Base-by-base conservation (phyloP, 2,113 vertebrate species). In the Eptesicus fuscus region DNA sequence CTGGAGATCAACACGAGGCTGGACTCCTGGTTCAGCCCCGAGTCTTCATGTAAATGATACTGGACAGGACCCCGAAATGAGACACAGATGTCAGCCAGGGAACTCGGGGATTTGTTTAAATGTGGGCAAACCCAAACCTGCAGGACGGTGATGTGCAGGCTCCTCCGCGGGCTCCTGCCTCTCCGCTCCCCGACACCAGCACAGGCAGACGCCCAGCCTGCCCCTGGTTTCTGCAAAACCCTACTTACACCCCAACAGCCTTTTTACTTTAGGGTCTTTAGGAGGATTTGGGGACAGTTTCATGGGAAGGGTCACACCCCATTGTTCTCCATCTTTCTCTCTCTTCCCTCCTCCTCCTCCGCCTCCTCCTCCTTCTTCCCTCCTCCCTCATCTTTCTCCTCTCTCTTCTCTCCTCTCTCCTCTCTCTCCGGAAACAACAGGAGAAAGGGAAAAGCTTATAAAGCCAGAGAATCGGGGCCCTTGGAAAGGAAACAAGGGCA, bases 31-130 rank as follows among this genome's bases (percentile, higher is more conserved):
- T 82, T 91, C 65, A 30, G 44, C 67, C 90, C 32, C 83, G 30
- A 20, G 9, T 28, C 74, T 78, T 92, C 77, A 94, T 67, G 90
- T 80, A 92, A 88, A 87, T 8, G 32, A 89, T 30, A 53, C n/a
- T 83, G 53, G n/a, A 87, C 59, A 93, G 76, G 88, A 74, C 59
- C 40, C 77, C 90, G 42, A 35, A 82, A 69, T 85, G 71, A 87
- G 87, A 90, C 86, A 65, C 85, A 95, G n/a, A 65, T 90, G 69
- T 94, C 47, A 70, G 82, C 18, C 9, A 35, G 32, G 32, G 82
- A 87, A 79, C 18, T 70, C 47, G 32, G 65, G 83, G 42, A 53
- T 56, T 32, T 91, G 37, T 65, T 73, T 90, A 83, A 61, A 51
- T 9, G n/a, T 82, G 44, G 56, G 74, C 9, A 77, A 76, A 67